Percentiles rank a stretch among this genome's conserved stretches.
Conservation (phyloP, 1,140 invertebrate species). For the Brachionus plicatilis region DNA sequence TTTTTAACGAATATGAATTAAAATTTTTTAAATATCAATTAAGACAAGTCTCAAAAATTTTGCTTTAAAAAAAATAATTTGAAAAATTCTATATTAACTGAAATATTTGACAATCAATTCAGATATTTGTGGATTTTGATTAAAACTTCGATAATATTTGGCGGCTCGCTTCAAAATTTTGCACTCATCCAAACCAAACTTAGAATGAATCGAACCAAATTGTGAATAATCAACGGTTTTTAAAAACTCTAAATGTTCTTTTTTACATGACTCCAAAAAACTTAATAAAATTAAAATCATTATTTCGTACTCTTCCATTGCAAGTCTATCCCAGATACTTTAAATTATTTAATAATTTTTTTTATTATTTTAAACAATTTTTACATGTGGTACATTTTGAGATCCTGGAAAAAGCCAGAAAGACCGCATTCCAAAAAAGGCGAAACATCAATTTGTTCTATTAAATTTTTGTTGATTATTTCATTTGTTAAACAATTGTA, state of each 20-base stretch:
- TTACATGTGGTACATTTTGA: slow-evolving; percentile 34
- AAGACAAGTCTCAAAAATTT: too few relatives aligned
- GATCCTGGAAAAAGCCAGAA: neutral
- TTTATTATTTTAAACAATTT: neutral
- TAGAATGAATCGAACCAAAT: neutral
- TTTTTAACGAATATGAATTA: too few relatives aligned
- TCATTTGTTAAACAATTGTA: neutral
- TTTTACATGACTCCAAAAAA: slow-evolving; percentile 24
- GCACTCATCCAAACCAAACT: neutral
- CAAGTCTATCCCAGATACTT: slow-evolving; percentile 24
- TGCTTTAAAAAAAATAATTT: neutral
- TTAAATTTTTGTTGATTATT: neutral
- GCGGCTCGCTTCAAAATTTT: slow-evolving; percentile 7
- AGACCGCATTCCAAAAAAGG: neutral
- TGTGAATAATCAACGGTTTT: neutral
- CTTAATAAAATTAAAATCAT: neutral
- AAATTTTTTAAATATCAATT: too few relatives aligned
- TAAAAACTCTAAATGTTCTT: neutral
- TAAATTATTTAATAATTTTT: neutral
- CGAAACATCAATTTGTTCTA: neutral
- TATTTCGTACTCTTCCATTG: slow-evolving; percentile 12
- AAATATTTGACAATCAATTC: slow-evolving; percentile 26
- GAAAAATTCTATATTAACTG: neutral
- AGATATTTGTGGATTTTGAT: neutral
- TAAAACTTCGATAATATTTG: neutral